Evolutionary conservation across 2,888 invertebrate species (phyloP), one percentile per base, ranked within the genome.

Genomic region (Formica aserva): DNA sequence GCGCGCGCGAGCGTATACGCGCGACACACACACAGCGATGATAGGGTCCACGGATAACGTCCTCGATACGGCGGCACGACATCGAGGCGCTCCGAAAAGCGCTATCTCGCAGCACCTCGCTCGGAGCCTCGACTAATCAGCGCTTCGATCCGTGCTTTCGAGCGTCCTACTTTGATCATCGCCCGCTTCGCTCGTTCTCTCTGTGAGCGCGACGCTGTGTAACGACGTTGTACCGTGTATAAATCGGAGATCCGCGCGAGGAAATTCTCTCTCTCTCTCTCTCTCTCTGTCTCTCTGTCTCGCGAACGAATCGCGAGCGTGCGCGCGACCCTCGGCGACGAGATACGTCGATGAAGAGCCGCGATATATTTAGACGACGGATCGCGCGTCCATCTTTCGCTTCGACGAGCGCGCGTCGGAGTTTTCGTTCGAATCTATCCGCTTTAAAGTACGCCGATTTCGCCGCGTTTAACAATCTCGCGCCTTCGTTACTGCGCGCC

Each of bases 1-100:
- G 1, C 22, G n/a, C n/a, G 13, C 22, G 22, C 22, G 22, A 0
- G 22, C 22, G 22, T 22, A 22, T 22, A 22, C 22, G 22, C 22
- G 22, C 22, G 22, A 74, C 85, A 86, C 87, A 83, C 5, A 32
- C 32, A 32, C 32, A 32, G 32, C 32, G 84, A 57, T 83, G 66
- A 83, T 76, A 91, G 86, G 92, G 91, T 92, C 92, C 93, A 90
- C 91, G 92, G 93, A 92, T 92, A 93, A 92, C 93, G 92, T 92
- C 91, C 92, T 91, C 92, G 92, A 91, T 92, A 91, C 85, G 86
- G 82, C 87, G 86, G 88, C 86, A 87, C 85, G 90, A 88, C 90
- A 88, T 90, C 90, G 88, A 89, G 88, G 86, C 93, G 91, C 90
- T 92, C 92, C 93, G 90, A 92, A 92, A 93, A 92, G 91, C 93